A percentile compares a stretch with the other conserved stretches of the same genome.
These are phyloP conservation scores for Desmophyllum pertusum DNA, from an alignment of 92 coral and sea anemone genomes.

Conservation along the genomic window DNA sequence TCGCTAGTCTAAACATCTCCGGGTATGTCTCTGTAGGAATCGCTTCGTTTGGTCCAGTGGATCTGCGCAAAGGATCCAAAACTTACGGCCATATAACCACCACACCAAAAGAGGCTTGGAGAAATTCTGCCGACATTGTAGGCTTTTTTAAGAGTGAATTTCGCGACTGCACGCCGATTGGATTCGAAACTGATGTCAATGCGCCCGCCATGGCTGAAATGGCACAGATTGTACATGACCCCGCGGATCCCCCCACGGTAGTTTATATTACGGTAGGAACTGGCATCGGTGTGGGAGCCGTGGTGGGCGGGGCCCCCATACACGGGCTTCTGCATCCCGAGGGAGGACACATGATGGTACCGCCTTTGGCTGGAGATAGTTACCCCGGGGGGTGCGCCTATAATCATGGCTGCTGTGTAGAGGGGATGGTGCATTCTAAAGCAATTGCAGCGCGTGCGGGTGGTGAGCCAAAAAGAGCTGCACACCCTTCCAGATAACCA, in stretches of 20 bases:
- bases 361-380: constrained; percentile 77
- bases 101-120: constrained; percentile 87
- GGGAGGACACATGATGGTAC: constrained; percentile 88
- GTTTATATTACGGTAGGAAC: constrained; percentile 91
- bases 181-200: constrained; percentile 88
- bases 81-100: constrained; percentile 88
- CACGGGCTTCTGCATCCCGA: constrained; percentile 97
- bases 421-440: constrained; percentile 87
- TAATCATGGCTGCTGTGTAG: constrained; percentile 82
- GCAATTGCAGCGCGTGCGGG: constrained; percentile 87
- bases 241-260: constrained; percentile 52
- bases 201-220: constrained; percentile 92
- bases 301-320: constrained; percentile 76
- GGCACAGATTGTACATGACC: constrained; percentile 46
- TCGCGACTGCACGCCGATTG: constrained; percentile 63
- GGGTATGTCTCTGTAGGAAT: constrained; percentile 75
- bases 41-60: constrained; percentile 96
- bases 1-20: constrained; percentile 40
- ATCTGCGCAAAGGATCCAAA: constrained; percentile 68
- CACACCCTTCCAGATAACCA: constrained; percentile 72
- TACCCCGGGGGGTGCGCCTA: constrained; percentile 82
- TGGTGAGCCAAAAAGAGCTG: constrained; percentile 59
- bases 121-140: constrained; percentile 63
- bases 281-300: constrained; percentile 91
- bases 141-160: constrained; percentile 70